Evolutionary conservation across 2,797 vertebrate species (phyloP), one percentile per base, ranked within the genome.

Genomic region (Gambelia wislizenii): DNA sequence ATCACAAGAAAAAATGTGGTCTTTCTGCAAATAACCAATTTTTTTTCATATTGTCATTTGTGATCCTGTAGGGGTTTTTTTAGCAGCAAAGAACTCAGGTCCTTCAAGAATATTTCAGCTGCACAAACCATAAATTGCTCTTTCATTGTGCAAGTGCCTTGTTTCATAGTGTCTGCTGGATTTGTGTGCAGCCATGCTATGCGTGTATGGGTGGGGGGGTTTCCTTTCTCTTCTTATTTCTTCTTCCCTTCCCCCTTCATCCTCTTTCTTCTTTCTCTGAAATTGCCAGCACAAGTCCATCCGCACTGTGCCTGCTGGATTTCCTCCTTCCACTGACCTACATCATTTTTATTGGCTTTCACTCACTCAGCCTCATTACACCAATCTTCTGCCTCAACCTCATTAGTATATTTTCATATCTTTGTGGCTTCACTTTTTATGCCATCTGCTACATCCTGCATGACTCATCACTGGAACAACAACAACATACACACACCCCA

Each of bases 381-480:
- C 64, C 85, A 83, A 59, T 54, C 84, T 93, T 86, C 42, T 69
- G 67, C 61, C 52, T 88, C 84, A 85, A 81, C 42, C 69, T 87
- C 74, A 83, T 74, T 54, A 47, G 44, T 81, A 67, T 67, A 81
- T 27, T 64, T 80, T 77, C 13, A 20, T 87, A 89, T 84, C 85
- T 87, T 93, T 88, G 54, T 18, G 86, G 91, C 70, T 22, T 92
- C 47, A 0, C 25, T n/a, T 90, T 90, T 89, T 69, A 72, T 20
- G 13, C 88, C 93, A 90, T 87, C 90, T 94, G 85, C 84, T 80
- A 47, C 22, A 75, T 79, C 76, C 83, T 83, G n/a, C 22, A 1
- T 85, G 90, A 94, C 86, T 87, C 92, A 81, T 36, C 88, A 74
- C n/a, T 87, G 64, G 89, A 82, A 89, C 84, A 91, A 33, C 85